Base-by-base conservation (phyloP, 1,140 invertebrate genomes). In the Cydia amplana region DNA sequence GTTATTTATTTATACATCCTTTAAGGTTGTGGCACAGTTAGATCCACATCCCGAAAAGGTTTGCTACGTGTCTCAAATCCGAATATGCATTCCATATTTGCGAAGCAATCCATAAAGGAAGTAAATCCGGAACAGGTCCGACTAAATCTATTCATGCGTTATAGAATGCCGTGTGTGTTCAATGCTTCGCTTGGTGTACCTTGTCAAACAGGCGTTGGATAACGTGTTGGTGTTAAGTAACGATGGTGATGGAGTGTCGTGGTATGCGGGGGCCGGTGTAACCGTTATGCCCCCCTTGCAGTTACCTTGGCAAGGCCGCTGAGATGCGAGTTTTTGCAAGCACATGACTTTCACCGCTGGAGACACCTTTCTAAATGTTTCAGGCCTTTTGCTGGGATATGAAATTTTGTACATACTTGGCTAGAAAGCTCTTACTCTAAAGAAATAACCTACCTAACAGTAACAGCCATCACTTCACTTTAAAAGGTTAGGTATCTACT, bases 221-320 rank as follows among this genome's bases (percentile, higher is more conserved):
- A 60, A 23, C 72, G 75, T 72, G 76, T 65, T 82, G 72, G 80
- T 82, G 80, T 83, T 75, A 72, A 74, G 40, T 74, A 73, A 80
- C 78, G 78, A 74, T 76, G 72, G 70, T 79, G 40, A 80, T 70
- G 76, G 78, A 74, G 83, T 83, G 32, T 72, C 28, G 46, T 75
- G 76, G 73, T 74, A 80, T 77, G 83, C 78, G 76, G 82, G 74
- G 74, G 78, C 77, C 78, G 81, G 82, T 80, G 80, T 72, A 77
- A 88, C 91, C 91, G 91, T 91, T 92, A 92, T 91, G 89, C 89
- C 89, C 89, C 88, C 87, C 85, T 90, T 91, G 91, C 89, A 89
- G 79, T 92, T 85, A 92, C 91, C 91, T 92, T 92, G 91, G 84
- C 91, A 92, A 92, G 91, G 91, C 91, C 91, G 90, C 84, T 77